phyloP scores from a whole-genome alignment of 2,797 vertebrate species.

The Dendrocincla fuliginosa region DNA sequence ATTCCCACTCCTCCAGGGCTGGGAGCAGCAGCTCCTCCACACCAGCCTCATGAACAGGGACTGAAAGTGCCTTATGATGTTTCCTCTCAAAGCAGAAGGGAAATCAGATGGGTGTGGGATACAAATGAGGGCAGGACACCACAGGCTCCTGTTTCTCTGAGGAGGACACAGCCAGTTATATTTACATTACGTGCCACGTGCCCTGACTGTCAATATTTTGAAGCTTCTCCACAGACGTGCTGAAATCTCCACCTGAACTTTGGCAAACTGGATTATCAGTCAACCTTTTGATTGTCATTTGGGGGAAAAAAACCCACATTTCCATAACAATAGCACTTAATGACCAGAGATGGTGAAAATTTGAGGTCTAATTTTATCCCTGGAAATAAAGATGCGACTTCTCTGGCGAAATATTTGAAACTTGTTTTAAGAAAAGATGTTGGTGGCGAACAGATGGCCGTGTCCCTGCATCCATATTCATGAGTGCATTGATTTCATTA shows the following conservation, averaged over 20 bases:
- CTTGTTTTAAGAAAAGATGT: conserved; percentile 61
- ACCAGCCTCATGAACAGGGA: neutral
- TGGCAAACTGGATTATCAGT: neutral
- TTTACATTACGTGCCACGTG: neutral
- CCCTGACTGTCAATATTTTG: neutral
- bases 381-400: conserved; percentile 10
- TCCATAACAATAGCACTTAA: conserved; percentile 25
- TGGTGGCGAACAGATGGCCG: conserved; percentile 75
- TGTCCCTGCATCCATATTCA: conserved; percentile 75
- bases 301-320: neutral
- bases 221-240: rapidly evolving
- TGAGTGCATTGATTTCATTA: conserved; percentile 75
- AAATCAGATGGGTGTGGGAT: neutral
- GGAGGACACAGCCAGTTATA: neutral
- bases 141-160: neutral
- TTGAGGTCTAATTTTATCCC: conserved; percentile 16
- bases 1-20: rapidly evolving
- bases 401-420: conserved; percentile 35
- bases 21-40: neutral
- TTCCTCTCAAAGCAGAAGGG: neutral
- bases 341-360: conserved; percentile 11
- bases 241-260: conserved; percentile 32
- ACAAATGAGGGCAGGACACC: conserved; percentile 3
- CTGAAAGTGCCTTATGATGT: neutral
- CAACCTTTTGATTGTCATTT: neutral